Conservation (phyloP, 2,888 invertebrate genomes). For the Drosophila yooni region DNA sequence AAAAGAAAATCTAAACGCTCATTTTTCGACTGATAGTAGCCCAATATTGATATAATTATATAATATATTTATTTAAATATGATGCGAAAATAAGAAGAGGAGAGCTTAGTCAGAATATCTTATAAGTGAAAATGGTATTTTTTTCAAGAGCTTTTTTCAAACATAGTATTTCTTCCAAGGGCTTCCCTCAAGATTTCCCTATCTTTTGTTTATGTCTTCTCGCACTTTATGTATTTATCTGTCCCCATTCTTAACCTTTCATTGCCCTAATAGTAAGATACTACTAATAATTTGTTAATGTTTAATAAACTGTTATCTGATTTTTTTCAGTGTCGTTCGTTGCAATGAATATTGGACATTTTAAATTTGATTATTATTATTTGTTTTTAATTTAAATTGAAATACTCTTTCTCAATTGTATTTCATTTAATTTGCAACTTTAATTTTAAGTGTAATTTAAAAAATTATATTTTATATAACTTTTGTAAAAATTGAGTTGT, state of each 20-base stretch:
- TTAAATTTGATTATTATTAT: neutral
- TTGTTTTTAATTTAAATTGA: neutral
- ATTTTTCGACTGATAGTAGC: too few species aligned
- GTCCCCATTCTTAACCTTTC: fast-evolving
- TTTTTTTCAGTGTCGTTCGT: neutral
- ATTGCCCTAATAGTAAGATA: too few species aligned
- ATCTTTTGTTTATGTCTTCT: fast-evolving
- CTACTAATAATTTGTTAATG: neutral
- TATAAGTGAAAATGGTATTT: too few species aligned
- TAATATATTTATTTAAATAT: neutral
- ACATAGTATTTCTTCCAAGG: too few species aligned
- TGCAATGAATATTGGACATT: neutral
- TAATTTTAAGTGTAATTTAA: neutral
- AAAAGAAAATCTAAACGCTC: neutral
- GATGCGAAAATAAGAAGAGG: neutral
- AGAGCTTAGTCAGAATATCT: neutral
- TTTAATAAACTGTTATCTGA: fast-evolving
- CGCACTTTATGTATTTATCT: too few species aligned
- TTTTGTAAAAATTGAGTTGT: neutral
- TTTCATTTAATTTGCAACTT: neutral
- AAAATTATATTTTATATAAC: neutral
- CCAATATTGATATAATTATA: neutral
- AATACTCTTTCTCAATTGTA: neutral
- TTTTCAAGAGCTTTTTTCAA: too few species aligned
- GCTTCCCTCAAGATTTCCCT: too few species aligned